phyloP scores from a whole-genome alignment of 2,113 vertebrate genomes.

The Heloderma charlesbogerti region DNA sequence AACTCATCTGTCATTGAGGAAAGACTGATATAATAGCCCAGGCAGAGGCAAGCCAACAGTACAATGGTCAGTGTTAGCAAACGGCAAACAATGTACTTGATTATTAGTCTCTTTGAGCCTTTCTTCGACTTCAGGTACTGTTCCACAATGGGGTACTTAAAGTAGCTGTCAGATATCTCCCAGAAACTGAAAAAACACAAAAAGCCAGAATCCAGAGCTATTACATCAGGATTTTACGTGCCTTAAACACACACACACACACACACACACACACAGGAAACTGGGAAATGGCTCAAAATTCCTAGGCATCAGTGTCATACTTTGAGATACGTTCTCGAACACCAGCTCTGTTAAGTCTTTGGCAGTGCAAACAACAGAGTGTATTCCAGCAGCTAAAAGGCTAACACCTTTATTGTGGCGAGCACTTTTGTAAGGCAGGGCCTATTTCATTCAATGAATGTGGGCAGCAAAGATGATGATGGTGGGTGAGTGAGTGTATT shows the following conservation, averaged over 20 bases:
- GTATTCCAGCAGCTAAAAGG: not conserved
- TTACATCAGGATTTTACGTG: not conserved
- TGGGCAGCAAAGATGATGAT: not conserved
- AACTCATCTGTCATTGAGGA: slow-evolving; percentile 92
- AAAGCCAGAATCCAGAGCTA: slow-evolving; percentile 22
- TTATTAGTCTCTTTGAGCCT: slow-evolving; percentile 79
- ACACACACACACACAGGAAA: not conserved
- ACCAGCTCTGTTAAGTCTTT: not conserved
- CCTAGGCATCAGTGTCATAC: too few species aligned
- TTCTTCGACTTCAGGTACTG: slow-evolving; percentile 94
- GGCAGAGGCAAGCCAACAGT: slow-evolving; percentile 84
- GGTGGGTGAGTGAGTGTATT: not conserved
- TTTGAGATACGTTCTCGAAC: not conserved
- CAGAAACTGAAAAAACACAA: slow-evolving; percentile 72
- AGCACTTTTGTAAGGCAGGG: too few species aligned
- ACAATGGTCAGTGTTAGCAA: slow-evolving; percentile 84
- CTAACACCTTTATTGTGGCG: not conserved
- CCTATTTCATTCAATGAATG: not conserved
- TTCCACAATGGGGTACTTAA: slow-evolving; percentile 94
- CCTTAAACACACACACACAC: not conserved
- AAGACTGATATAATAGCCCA: slow-evolving; percentile 91
- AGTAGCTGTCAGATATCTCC: slow-evolving; percentile 88
- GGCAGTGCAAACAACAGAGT: too few species aligned
- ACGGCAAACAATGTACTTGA: slow-evolving; percentile 88
- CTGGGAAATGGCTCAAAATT: not conserved